Base-by-base conservation (phyloP, 2,113 vertebrate genomes). In the Actinemys pallida region DNA sequence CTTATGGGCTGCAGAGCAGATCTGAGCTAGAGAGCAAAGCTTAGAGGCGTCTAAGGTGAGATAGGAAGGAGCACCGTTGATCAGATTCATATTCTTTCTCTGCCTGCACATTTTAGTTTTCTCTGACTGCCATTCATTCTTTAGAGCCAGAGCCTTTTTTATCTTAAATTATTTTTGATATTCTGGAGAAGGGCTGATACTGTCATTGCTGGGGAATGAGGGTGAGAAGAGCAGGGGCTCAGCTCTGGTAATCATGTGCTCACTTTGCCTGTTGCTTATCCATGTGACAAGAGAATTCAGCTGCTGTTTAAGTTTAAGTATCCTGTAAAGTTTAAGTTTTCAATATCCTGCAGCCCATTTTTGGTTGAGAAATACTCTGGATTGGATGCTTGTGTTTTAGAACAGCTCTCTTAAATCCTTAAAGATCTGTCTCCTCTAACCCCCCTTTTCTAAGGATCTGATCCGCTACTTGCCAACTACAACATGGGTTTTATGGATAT, bases 391-490 rank as follows among this genome's bases (percentile, higher is more conserved):
- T 7, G 6, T 82, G 4, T 45, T 91, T 93, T 39, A 78, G 56
- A 93, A 85, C 29, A 20, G 17, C 5, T 72, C 65, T 19, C 25
- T 81, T 49, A 65, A 72, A 82, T 81, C 45, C 39, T 39, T 1
- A 52, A 72, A 83, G 10, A 81, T 45, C 12, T 35, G 10, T 42
- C 14, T n/a, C 19, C 10, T 90, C 50, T 88, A 10, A 1, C 17
- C 16, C 81, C 14, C 52, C 89, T 92, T 91, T 57, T 93, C 39
- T 72, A 72, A 81, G n/a, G 29, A 56, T 94, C 27, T 91, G 10
- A 83, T 86, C 94, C 88, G 54, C 47, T 78, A 29, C 53, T 76
- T 93, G 90, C 24, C 47, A 87, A 86, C 69, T n/a, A 90, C 10
- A 42, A 79, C 3, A 35, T 53, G 6, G 35, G 8, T 82, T 78